These are phyloP conservation scores for Hirtodrosophila histrioides DNA, from an alignment of 2,888 invertebrate genomes.

Conservation along the genomic window DNA sequence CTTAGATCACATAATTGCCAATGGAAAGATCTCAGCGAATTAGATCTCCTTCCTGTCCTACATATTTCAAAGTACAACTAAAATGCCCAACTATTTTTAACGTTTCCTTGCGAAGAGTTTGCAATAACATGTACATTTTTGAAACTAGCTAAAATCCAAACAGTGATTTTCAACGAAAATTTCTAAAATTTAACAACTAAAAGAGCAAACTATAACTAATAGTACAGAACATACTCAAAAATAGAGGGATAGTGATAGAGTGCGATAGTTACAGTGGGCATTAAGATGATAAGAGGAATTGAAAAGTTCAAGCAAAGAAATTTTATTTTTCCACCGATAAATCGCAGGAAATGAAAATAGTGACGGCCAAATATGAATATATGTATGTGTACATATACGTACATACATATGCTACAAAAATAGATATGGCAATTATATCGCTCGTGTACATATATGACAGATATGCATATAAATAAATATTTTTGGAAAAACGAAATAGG, in stretches of 20 bases:
- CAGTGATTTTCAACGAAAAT: too few relatives aligned
- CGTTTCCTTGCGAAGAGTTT: too few relatives aligned
- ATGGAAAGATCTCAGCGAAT: not conserved
- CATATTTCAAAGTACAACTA: too few relatives aligned
- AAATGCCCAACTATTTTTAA: too few relatives aligned
- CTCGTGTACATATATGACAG: conserved; percentile 48
- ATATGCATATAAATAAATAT: conserved; percentile 48
- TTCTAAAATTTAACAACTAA: too few relatives aligned
- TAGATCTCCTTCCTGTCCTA: not conserved
- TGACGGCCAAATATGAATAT: conserved; percentile 25
- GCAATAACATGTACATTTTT: too few relatives aligned
- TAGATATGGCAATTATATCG: conserved; percentile 47
- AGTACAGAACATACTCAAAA: not conserved
- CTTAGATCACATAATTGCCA: too few relatives aligned
- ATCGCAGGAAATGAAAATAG: conserved; percentile 53
- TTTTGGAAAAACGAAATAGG: conserved; percentile 55
- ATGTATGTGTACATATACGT: conserved; percentile 29
- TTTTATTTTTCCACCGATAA: conserved; percentile 69
- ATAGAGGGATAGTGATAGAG: conserved; percentile 11
- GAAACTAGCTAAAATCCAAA: too few relatives aligned
- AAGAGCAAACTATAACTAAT: too few relatives aligned
- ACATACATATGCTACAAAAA: conserved; percentile 9
- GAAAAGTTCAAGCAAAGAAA: conserved; percentile 27
- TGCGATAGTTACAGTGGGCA: conserved; percentile 11
- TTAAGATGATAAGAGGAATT: conserved; percentile 1